Evolutionary conservation across 2,888 invertebrate genomes (phyloP), one percentile per base, ranked within the genome.

Genomic region (Acanthosepion pharaonis): DNA sequence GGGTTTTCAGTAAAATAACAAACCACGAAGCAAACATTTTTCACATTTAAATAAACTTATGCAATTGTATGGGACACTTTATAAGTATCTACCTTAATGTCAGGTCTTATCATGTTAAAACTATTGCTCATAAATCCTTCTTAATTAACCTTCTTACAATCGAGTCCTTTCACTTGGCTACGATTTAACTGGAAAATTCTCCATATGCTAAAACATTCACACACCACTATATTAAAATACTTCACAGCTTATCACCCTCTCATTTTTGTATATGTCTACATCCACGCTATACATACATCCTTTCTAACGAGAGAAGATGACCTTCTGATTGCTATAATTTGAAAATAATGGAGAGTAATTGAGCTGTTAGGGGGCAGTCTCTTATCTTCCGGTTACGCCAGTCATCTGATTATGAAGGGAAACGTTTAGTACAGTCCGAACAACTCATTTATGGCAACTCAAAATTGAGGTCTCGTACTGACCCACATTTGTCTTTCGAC

Each of bases 241-340:
- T 5, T 78, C 78, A 78, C 78, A 78, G 78, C n/a, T n/a, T 78
- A 59, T 78, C 78, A 78, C 5, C 78, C 78, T 78, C 78, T 78
- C 15, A 78, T 11, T n/a, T 28, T 78, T 78, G 78, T 78, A 78
- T 78, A 78, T 28, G 78, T 78, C 78, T 78, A n/a, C n/a, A 28
- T 78, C n/a, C 78, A 23, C 59, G 20, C 59, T 59, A 78, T n/a
- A 78, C 78, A 78, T 78, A 78, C 78, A 78, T 78, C 78, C 78
- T 78, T 78, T n/a, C 28, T 78, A 78, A 78, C 28, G 78, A 78
- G 78, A 78, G 78, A 78, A n/a, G n/a, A 78, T 78, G 78, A 78
- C 78, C 78, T 78, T 78, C 78, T 78, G 78, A 78, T 78, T 78
- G 78, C 78, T 78, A 78, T 78, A 78, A 78, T 78, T 78, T 78